Evolutionary conservation across 2,888 invertebrate species (phyloP), one percentile per base, ranked within the genome.

Genomic region (Thecocarcelia acutangulata): DNA sequence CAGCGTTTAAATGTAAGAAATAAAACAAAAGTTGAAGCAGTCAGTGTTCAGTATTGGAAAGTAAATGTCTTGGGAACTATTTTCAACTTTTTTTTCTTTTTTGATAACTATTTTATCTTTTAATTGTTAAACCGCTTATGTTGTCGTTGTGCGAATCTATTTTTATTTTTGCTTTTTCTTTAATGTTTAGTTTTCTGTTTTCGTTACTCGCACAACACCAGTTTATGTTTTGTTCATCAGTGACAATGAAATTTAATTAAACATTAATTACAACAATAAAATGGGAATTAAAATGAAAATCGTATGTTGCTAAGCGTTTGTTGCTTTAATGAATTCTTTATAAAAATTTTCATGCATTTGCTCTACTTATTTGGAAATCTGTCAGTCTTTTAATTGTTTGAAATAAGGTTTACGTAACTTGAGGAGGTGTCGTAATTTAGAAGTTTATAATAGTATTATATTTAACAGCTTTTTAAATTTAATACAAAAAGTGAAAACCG

Each of bases 241-340:
- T 80, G 76, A 76, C 76, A 81, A 68, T 81, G 76, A 72, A 81
- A 76, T 72, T 72, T 68, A 81, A 76, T 81, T 81, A 76, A 81
- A 76, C 56, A 61, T 76, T 76, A 80, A 80, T 80, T 80, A 52
- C 52, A 73, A 48, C 21, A 44, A 44, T 21, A 54, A 42, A 50
- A 28, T 13, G 37, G 40, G 17, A 15, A 70, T 24, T 37, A 48
- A 48, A 70, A 13, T 5, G 21, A 48, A 17, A 21, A 28, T 33
- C 33, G 4, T 9, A 33, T 33, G 33, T 48, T 46, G 46, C n/a
- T 44, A 9, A 12, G 17, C 2, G n/a, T 42, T 56, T 40, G 28
- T 56, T 19, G 44, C 44, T 69, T 44, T 42, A 13, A 56, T 54
- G 54, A 50, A 59, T 15, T 12, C 48, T 28, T 28, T 28, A 28